These are phyloP conservation scores for Excalfactoria chinensis DNA, from an alignment of 2,113 vertebrate species.

Conservation along the genomic window DNA sequence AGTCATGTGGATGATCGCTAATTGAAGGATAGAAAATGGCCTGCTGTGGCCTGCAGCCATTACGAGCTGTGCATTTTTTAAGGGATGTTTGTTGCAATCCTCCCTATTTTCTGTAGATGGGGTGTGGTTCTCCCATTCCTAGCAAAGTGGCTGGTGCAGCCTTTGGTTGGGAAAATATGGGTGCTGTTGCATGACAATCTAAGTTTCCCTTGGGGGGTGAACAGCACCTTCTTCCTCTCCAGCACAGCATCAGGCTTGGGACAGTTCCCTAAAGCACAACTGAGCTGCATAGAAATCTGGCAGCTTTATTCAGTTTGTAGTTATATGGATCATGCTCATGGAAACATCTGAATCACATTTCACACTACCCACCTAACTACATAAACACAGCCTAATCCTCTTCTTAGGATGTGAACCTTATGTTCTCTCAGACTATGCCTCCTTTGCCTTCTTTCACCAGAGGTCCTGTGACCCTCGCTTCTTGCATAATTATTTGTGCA, in stretches of 20 bases:
- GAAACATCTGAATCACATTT: not conserved
- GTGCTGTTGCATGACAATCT: constrained; percentile 13
- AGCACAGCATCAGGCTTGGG: not conserved
- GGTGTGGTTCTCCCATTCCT: constrained; percentile 48
- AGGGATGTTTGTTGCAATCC: constrained; percentile 52
- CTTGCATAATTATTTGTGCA: not conserved
- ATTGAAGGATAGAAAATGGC: constrained; percentile 56
- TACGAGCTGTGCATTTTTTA: constrained; percentile 42
- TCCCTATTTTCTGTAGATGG: constrained; percentile 31
- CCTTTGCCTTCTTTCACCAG: not conserved
- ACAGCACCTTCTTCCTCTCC: not conserved
- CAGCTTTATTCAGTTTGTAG: not conserved
- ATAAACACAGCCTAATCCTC: not conserved
- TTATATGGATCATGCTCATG: not conserved
- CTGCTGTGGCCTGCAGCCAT: constrained; percentile 41
- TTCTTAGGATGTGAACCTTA: not conserved
- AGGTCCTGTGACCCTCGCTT: not conserved
- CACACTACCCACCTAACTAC: not conserved
- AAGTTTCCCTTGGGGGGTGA: not conserved
- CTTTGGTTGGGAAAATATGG: constrained; percentile 40
- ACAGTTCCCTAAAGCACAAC: not conserved
- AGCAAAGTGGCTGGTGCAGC: constrained; percentile 28
- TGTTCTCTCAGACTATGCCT: not conserved
- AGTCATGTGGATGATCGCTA: constrained; percentile 54
- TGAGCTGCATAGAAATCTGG: not conserved